Base-by-base conservation (phyloP, 2,113 vertebrate genomes). In the Cyanoramphus novaezelandiae region DNA sequence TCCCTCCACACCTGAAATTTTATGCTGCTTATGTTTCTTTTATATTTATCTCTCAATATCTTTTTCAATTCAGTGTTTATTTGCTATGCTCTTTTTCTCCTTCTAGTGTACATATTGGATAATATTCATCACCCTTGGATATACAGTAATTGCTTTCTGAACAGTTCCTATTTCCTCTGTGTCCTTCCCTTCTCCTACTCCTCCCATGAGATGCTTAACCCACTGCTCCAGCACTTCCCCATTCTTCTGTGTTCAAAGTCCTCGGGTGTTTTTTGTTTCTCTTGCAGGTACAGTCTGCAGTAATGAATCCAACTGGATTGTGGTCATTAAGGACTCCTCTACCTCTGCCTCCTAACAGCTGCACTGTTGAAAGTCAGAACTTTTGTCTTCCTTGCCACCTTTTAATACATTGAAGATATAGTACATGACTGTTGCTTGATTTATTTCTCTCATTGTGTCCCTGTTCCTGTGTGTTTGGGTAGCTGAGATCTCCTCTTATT, bases 81-180 rank as follows among this genome's bases (percentile, higher is more conserved):
- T 91, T 95, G 55, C 84, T 78, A 43, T 67, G 64, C 37, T 95
- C 52, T 90, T 96, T 96, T 94, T 95, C 94, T 94, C 37, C 86
- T 96, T 57, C 37, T 29, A 14, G 77, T 75, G 93, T 93, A 93
- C 90, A 84, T 95, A 72, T 67, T 95, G 92, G 92, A 95, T 96
- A 93, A 92, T 90, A 88, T 8, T 3, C 79, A 87, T 96, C 95
- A 97, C 95, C 85, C 96, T 91, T 94, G 95, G 97, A 96, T 89
- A 94, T 90, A 57, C 6, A 91, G 87, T 97, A 97, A 98, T 97
- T 98, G 97, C 96, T 97, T 98, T 97, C 96, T 92, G 93, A 97
- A 96, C 78, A 92, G 93, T 95, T 96, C 93, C 91, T 82, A 87
- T 97, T 97, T 97, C 86, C 88, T 96, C 78, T 37, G 53, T 93